Conservation (phyloP, 1,140 invertebrate species). For the Asbolus verrucosus region DNA sequence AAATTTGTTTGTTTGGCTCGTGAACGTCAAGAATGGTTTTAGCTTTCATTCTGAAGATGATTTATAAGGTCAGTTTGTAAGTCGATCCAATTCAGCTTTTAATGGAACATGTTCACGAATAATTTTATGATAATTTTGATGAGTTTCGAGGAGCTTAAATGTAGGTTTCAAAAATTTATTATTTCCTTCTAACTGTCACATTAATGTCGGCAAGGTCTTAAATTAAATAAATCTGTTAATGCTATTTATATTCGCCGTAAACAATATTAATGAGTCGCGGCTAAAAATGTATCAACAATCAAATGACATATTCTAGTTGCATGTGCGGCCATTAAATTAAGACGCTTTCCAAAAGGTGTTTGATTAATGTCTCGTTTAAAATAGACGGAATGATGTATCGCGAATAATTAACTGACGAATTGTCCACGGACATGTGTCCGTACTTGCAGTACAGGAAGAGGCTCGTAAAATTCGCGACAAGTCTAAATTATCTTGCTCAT, state of each 20-base stretch:
- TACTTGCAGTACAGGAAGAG: background rate
- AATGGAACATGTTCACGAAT: constrained; percentile 8
- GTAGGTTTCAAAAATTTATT: constrained; percentile 27
- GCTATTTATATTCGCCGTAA: constrained; percentile 28
- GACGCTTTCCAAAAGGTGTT: constrained; percentile 20
- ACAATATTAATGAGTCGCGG: constrained; percentile 32
- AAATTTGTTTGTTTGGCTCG: too few species aligned
- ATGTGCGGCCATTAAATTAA: constrained; percentile 12
- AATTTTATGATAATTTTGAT: constrained; percentile 15
- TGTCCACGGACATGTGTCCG: background rate
- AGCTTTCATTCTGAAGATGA: background rate
- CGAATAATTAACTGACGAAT: background rate
- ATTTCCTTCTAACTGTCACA: constrained; percentile 35
- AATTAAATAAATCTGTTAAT: constrained; percentile 33
- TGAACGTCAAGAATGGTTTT: background rate
- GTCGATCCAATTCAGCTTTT: background rate
- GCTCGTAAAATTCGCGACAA: constrained; percentile 14
- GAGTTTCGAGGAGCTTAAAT: constrained; percentile 2
- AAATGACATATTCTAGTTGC: constrained; percentile 6
- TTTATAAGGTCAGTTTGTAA: background rate
- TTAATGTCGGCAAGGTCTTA: constrained; percentile 32
- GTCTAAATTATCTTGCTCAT: background rate
- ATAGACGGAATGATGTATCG: too few species aligned
- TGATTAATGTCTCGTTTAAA: constrained; percentile 25
- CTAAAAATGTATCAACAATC: constrained; percentile 35